These are phyloP conservation scores for Philonicus albiceps DNA, from an alignment of 2,888 invertebrate genomes.

Conservation along the genomic window DNA sequence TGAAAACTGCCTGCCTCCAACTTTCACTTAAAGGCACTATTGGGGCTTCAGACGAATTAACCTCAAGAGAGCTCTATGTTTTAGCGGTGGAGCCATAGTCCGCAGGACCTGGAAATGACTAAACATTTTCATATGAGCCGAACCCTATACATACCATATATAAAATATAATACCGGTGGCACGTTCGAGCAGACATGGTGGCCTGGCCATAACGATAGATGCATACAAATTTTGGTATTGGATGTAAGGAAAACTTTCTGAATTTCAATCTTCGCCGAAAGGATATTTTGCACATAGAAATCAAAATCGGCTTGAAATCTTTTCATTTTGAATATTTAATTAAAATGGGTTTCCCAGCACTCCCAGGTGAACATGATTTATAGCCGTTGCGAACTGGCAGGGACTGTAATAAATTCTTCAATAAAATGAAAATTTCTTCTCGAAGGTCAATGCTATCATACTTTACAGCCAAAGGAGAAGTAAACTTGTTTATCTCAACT, in stretches of 20 bases:
- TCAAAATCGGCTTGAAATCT: slow-evolving; percentile 19
- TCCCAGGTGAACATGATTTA: neutral
- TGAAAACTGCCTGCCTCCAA: slow-evolving; percentile 24
- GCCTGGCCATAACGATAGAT: neutral
- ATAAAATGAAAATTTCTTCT: neutral
- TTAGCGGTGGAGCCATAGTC: neutral
- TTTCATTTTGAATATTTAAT: slow-evolving; percentile 11
- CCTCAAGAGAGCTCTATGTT: slow-evolving; percentile 6
- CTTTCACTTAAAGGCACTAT: slow-evolving; percentile 1
- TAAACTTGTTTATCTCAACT: neutral
- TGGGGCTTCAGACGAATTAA: slow-evolving; percentile 3
- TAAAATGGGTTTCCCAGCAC: neutral
- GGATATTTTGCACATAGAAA: neutral
- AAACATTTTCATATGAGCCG: neutral
- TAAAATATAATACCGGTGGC: neutral
- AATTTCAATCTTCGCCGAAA: slow-evolving; percentile 6
- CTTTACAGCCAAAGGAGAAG: neutral
- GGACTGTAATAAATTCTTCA: neutral
- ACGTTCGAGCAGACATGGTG: neutral
- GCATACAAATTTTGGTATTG: neutral
- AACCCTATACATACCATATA: neutral
- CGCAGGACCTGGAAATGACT: neutral
- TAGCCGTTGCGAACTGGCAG: neutral
- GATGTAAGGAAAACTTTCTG: neutral
- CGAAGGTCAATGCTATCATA: neutral